Evolutionary conservation across 2,888 invertebrate genomes (phyloP).

Genomic region (Leptura quadrifasciata): DNA sequence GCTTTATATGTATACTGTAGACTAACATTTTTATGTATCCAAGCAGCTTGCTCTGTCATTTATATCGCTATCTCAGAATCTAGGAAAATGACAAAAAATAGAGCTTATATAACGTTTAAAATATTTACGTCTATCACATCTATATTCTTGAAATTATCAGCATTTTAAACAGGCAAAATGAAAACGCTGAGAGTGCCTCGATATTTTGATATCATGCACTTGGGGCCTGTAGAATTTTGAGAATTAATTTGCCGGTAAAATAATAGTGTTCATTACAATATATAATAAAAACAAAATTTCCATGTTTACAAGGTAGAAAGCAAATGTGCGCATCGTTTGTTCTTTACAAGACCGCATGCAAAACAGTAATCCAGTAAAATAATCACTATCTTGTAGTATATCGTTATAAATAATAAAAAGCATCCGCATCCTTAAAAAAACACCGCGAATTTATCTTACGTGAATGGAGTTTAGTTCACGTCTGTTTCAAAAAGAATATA

Average conservation of each 20-base stretch:
- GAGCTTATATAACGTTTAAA: background rate
- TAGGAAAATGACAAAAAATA: background rate
- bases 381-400: background rate
- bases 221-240: too few species aligned
- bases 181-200: too few species aligned
- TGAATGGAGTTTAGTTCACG: conserved; percentile 5
- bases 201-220: too few species aligned
- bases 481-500: conserved; percentile 14
- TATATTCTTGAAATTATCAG: too few species aligned
- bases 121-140: background rate
- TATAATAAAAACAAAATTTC: background rate
- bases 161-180: too few species aligned
- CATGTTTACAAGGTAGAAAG: background rate
- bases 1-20: conserved; percentile 10
- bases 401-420: background rate
- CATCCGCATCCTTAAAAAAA: background rate
- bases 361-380: background rate
- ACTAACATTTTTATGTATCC: conserved; percentile 1
- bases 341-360: background rate
- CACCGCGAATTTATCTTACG: conserved; percentile 5
- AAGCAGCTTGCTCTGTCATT: background rate
- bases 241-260: too few species aligned
- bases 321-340: background rate
- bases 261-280: too few species aligned
- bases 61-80: background rate